Conservation (phyloP, 2,888 invertebrate species). For the Ectemnius cavifrons region DNA sequence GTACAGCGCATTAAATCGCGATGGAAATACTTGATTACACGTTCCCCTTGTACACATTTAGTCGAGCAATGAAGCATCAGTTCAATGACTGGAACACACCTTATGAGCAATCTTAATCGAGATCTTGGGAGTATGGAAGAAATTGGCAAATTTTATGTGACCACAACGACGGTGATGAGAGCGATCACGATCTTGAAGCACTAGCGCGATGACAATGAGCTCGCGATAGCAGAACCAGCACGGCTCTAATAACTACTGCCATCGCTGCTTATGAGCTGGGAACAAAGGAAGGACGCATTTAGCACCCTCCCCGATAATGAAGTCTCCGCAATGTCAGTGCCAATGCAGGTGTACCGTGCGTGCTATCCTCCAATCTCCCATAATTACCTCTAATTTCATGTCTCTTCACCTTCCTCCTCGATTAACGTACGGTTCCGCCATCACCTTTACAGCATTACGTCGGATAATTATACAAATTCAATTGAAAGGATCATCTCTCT, state of each 20-base stretch:
- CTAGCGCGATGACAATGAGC: constrained; percentile 45
- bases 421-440: no score
- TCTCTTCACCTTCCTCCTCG: no score
- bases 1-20: no score
- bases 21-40: no score
- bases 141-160: neutral
- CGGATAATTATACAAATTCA: no score
- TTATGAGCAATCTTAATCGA: neutral
- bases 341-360: constrained; percentile 14
- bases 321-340: constrained; percentile 31
- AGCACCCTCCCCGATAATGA: constrained; percentile 55
- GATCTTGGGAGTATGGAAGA: neutral
- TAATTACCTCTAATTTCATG: no score
- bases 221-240: constrained; percentile 37
- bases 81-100: no score
- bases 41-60: no score
- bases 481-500: no score
- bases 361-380: no score
- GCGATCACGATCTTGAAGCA: constrained; percentile 61
- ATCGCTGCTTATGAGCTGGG: constrained; percentile 19
- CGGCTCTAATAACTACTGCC: constrained; percentile 39
- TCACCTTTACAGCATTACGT: no score
- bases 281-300: constrained; percentile 70
- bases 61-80: no score
- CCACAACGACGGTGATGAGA: constrained; percentile 16